Evolutionary conservation across 2,113 vertebrate species (phyloP).

Genomic region (Chascanopsetta lugubris): DNA sequence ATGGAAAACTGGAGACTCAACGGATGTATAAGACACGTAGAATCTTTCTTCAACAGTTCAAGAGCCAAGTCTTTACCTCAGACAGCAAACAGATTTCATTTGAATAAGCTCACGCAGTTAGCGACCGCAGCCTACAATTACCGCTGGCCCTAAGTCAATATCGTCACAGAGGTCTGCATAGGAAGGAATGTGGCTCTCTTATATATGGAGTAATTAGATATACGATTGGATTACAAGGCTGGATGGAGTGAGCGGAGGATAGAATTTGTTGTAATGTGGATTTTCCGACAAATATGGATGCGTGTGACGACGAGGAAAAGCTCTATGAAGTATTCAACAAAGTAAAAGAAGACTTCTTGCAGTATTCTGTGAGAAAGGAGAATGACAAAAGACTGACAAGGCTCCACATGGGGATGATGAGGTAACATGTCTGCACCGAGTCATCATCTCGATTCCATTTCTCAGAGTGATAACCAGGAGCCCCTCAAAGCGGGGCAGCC

Average conservation of each 20-base stretch:
- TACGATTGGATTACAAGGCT: background rate
- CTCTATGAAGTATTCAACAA: background rate
- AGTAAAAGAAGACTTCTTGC: background rate
- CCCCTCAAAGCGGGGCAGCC: background rate
- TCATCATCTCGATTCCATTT: conserved; percentile 38
- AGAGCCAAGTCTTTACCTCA: conserved; percentile 52
- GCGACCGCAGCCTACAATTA: conserved; percentile 70
- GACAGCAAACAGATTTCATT: conserved; percentile 46
- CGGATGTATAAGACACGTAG: conserved; percentile 18
- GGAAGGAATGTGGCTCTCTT: conserved; percentile 63
- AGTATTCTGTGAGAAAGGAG: background rate
- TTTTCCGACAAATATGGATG: no score
- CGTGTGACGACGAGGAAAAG: background rate
- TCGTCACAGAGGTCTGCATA: conserved; percentile 47
- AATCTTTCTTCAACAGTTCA: conserved; percentile 20
- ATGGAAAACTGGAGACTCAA: background rate
- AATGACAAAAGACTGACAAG: conserved; percentile 15
- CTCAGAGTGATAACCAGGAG: conserved; percentile 29
- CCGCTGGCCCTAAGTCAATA: conserved; percentile 57
- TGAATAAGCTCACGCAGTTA: conserved; percentile 54
- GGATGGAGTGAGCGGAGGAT: background rate
- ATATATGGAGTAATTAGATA: conserved; percentile 33
- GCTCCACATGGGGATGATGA: conserved; percentile 27
- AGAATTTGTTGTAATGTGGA: background rate
- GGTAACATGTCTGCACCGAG: conserved; percentile 5